phyloP scores from a whole-genome alignment of 2,888 invertebrate species.

The Himalopsyche japonica region DNA sequence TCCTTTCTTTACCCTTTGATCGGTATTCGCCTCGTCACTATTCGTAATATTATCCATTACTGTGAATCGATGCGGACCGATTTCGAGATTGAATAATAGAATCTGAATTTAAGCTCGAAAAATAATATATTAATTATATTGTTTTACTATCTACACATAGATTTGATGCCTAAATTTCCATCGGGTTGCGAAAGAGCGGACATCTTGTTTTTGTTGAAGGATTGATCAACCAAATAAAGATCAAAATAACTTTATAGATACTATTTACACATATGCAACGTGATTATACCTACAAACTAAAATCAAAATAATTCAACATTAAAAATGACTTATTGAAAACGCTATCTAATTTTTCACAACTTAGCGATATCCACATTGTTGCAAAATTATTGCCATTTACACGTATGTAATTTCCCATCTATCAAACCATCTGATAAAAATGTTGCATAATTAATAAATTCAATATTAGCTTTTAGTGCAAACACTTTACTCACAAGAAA shows the following conservation, averaged over 20 bases:
- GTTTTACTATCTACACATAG: slow-evolving; percentile 25
- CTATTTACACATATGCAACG: not conserved
- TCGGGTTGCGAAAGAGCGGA: slow-evolving; percentile 32
- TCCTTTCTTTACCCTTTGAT: slow-evolving; percentile 20
- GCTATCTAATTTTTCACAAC: slow-evolving; percentile 28
- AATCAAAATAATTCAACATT: not conserved
- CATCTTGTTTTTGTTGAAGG: slow-evolving; percentile 34
- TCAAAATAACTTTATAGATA: not conserved
- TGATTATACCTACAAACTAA: slow-evolving; percentile 14
- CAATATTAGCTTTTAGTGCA: too few species aligned
- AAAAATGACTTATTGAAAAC: slow-evolving; percentile 20
- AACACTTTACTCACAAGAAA: too few species aligned
- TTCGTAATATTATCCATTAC: slow-evolving; percentile 33
- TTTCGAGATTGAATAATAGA: not conserved
- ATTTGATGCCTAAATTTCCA: slow-evolving; percentile 20
- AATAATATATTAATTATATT: not conserved
- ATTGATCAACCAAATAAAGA: slow-evolving; percentile 23
- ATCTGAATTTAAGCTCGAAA: not conserved
- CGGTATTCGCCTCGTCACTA: slow-evolving; percentile 19
- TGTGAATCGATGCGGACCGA: slow-evolving; percentile 3
- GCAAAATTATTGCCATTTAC: slow-evolving; percentile 21
- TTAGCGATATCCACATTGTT: slow-evolving; percentile 34
- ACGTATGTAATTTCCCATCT: not conserved
- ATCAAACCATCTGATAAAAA: not conserved
- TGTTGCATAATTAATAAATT: not conserved